Conservation (phyloP, 2,113 vertebrate species). For the Silurus asotus region DNA sequence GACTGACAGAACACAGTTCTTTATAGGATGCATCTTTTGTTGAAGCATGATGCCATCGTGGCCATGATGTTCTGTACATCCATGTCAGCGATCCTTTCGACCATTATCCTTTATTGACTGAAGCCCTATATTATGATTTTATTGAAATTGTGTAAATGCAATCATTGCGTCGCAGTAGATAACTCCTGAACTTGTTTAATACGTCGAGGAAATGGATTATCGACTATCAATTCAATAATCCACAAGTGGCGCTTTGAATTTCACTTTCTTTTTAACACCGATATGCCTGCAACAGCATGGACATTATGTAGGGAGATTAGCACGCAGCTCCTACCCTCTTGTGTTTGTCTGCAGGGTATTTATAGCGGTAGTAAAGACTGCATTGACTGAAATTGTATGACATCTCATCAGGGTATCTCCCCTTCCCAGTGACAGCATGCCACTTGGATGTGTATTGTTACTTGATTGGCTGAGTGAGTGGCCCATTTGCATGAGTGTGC, state of each 20-base stretch:
- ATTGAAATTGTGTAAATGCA: not conserved
- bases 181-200: not conserved
- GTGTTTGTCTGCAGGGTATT: constrained; percentile 31
- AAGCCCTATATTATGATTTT: not conserved
- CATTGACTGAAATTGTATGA: constrained; percentile 35
- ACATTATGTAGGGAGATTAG: constrained; percentile 36
- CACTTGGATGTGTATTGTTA: constrained; percentile 51
- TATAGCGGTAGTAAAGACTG: constrained; percentile 22
- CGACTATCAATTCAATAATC: not conserved
- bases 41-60: not conserved
- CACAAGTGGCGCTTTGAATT: constrained; percentile 6
- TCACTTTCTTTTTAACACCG: constrained; percentile 11
- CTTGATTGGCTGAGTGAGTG: constrained; percentile 55
- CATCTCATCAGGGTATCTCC: constrained; percentile 46
- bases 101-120: not conserved
- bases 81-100: not conserved
- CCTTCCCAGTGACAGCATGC: constrained; percentile 47
- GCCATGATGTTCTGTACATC: not conserved
- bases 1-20: not conserved
- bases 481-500: constrained; percentile 57
- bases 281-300: constrained; percentile 26
- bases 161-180: not conserved
- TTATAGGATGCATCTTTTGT: too few species aligned
- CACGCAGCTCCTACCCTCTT: constrained; percentile 5
- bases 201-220: not conserved